Evolutionary conservation across 2,888 invertebrate genomes (phyloP).

Genomic region (Chrysomela aeneicollis): DNA sequence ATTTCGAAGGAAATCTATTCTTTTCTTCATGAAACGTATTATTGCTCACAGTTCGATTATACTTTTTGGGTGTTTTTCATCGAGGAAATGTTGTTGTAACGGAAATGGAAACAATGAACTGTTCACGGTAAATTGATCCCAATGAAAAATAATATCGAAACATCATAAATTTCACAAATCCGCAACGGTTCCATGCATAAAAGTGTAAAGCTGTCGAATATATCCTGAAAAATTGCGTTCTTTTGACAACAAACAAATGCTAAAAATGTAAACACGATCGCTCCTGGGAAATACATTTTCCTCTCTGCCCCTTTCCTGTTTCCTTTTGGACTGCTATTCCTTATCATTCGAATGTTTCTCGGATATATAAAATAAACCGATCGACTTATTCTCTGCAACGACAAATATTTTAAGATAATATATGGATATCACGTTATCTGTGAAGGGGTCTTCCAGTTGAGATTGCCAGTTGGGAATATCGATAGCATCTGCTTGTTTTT

Average conservation of each 20-base stretch:
- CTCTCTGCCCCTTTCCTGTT: slow-evolving; percentile 50
- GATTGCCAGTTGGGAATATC: no score
- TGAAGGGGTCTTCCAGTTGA: no score
- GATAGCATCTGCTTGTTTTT: no score
- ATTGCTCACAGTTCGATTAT: no score
- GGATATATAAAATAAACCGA: slow-evolving; percentile 55
- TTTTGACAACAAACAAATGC: slow-evolving; percentile 53
- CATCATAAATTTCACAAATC: slow-evolving; percentile 24
- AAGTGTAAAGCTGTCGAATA: slow-evolving; percentile 53
- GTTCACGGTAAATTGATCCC: slow-evolving; percentile 5
- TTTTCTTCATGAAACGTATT: no score
- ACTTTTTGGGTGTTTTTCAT: neutral
- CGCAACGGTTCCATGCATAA: slow-evolving; percentile 45
- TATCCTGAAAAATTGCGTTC: slow-evolving; percentile 53
- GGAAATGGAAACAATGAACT: neutral
- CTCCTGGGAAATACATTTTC: slow-evolving; percentile 54
- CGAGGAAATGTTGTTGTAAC: neutral
- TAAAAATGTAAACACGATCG: slow-evolving; percentile 49
- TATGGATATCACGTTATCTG: no score
- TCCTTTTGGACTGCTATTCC: slow-evolving; percentile 39
- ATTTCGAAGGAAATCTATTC: no score
- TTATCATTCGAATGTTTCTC: slow-evolving; percentile 55
- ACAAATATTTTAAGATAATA: slow-evolving; percentile 36
- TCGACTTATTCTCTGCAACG: slow-evolving; percentile 50
- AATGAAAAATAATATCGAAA: slow-evolving; percentile 10